These are phyloP conservation scores for Papilio glaucus DNA, from an alignment of 1,140 invertebrate genomes.

Conservation along the genomic window DNA sequence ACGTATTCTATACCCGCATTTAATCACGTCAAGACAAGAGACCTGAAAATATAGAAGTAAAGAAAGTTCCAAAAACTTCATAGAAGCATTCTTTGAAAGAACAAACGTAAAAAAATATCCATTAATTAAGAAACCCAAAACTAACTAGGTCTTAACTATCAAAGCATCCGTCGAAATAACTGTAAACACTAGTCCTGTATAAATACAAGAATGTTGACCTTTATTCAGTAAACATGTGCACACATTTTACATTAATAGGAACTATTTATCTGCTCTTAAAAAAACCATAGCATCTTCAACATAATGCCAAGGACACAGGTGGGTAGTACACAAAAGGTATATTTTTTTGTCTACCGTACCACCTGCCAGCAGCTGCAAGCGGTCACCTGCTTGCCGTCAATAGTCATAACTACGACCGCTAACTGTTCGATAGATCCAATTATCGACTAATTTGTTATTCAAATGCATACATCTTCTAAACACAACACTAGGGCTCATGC, in stretches of 20 bases:
- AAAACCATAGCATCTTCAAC: neutral
- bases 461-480: neutral
- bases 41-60: too few species aligned
- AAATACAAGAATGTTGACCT: slow-evolving; percentile 5
- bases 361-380: slow-evolving; percentile 25
- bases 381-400: slow-evolving; percentile 2
- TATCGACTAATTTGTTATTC: neutral
- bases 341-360: neutral
- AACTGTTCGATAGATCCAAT: slow-evolving; percentile 10
- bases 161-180: neutral
- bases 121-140: neutral
- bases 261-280: neutral
- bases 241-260: neutral
- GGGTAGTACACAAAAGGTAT: slow-evolving; percentile 15
- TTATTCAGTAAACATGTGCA: neutral
- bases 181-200: slow-evolving; percentile 2
- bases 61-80: too few species aligned
- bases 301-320: slow-evolving; percentile 23
- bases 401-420: neutral
- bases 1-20: too few species aligned
- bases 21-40: too few species aligned
- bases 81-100: too few species aligned
- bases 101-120: neutral
- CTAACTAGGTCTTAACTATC: neutral
- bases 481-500: too few species aligned